Percentiles rank a stretch among this genome's conserved stretches.
Evolutionary conservation across 2,888 invertebrate species (phyloP).

Genomic region (Lutraria lutraria): DNA sequence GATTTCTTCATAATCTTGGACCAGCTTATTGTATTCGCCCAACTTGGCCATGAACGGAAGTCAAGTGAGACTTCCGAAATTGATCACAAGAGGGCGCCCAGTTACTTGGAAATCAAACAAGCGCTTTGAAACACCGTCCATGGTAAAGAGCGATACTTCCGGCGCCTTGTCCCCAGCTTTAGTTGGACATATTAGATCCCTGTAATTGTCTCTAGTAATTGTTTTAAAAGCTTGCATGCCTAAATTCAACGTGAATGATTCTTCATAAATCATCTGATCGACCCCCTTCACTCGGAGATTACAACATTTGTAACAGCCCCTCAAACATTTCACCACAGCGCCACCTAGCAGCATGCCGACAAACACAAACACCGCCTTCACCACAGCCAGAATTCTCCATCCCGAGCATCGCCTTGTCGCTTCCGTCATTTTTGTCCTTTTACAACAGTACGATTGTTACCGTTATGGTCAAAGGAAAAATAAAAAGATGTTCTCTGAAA

Average conservation of each 20-base stretch:
- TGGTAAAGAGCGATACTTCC: conserved; percentile 37
- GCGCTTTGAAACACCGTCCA: conserved; percentile 34
- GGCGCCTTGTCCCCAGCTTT: conserved; percentile 40
- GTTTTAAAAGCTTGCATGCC: conserved; percentile 38
- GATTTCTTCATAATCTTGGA: conserved; percentile 52
- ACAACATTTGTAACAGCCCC: conserved; percentile 33
- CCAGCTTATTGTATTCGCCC: conserved; percentile 54
- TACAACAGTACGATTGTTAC: too few relatives aligned
- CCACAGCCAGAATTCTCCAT: conserved; percentile 20
- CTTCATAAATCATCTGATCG: conserved; percentile 53
- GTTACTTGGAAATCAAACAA: conserved; percentile 52
- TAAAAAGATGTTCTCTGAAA: too few relatives aligned
- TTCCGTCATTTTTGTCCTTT: neutral
- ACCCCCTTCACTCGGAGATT: conserved; percentile 24
- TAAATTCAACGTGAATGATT: conserved; percentile 54
- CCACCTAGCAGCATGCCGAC: conserved; percentile 31
- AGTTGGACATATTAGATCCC: conserved; percentile 33
- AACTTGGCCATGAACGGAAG: conserved; percentile 67
- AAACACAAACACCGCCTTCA: conserved; percentile 38
- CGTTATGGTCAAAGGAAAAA: too few relatives aligned
- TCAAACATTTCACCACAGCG: conserved; percentile 25
- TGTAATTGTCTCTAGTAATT: conserved; percentile 40
- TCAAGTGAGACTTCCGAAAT: conserved; percentile 71
- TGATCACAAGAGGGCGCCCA: conserved; percentile 64
- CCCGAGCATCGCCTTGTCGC: neutral